Evolutionary conservation across 2,888 invertebrate genomes (phyloP).

Genomic region (Aspidiotus rigidus): DNA sequence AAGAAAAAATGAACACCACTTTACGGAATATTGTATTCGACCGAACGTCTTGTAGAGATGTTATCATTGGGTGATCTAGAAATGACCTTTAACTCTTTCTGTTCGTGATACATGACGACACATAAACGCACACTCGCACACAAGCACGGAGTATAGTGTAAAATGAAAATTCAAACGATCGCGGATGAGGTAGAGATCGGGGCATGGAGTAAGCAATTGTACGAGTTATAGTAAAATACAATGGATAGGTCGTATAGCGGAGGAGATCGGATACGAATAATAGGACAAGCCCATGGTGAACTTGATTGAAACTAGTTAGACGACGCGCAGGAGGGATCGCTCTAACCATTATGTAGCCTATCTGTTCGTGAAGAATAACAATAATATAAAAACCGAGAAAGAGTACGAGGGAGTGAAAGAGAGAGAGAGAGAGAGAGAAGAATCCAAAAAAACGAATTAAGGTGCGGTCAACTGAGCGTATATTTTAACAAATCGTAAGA

Average conservation of each 20-base stretch:
- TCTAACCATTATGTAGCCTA: background rate
- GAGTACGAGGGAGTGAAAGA: background rate
- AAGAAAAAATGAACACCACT: too few species aligned
- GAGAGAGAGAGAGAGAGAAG: background rate
- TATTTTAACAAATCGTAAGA: too few species aligned
- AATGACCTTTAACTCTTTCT: constrained; percentile 28
- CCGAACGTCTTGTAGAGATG: constrained; percentile 11
- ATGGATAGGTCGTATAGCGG: constrained; percentile 23
- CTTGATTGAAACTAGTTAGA: constrained; percentile 25
- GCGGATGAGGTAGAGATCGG: background rate
- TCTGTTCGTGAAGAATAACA: background rate
- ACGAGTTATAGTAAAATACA: constrained; percentile 29
- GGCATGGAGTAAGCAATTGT: constrained; percentile 17
- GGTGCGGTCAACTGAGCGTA: background rate
- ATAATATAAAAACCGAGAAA: constrained; percentile 14
- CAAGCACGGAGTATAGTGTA: background rate
- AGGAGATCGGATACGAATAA: constrained; percentile 26
- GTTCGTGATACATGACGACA: constrained; percentile 26
- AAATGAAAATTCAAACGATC: constrained; percentile 26
- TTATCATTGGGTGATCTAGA: constrained; percentile 26
- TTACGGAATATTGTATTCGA: too few species aligned
- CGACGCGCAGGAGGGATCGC: constrained; percentile 3
- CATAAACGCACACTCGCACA: background rate
- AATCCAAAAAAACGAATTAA: constrained; percentile 4
- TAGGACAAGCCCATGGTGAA: constrained; percentile 30